Conservation (phyloP, 2,888 invertebrate genomes). For the Ormyrus thymus region DNA sequence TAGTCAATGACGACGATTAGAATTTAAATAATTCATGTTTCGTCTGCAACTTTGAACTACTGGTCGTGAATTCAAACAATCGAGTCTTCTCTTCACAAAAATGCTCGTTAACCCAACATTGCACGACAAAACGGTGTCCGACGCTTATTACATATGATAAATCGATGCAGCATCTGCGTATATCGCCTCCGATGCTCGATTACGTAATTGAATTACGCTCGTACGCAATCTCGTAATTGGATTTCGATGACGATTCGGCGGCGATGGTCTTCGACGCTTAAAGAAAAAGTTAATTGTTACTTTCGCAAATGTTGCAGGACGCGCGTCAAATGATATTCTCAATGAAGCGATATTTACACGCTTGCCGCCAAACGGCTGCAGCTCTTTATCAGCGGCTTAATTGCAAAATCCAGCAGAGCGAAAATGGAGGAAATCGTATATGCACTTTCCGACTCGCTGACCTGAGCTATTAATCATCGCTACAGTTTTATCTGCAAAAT, state of each 20-base stretch:
- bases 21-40: constrained; percentile 53
- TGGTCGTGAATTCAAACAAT: constrained; percentile 43
- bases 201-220: constrained; percentile 31
- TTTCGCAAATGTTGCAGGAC: background rate
- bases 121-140: background rate
- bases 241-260: constrained; percentile 26
- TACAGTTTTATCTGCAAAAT: background rate
- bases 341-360: constrained; percentile 36
- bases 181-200: background rate
- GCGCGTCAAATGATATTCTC: constrained; percentile 14
- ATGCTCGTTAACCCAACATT: constrained; percentile 21
- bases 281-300: constrained; percentile 17
- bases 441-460: constrained; percentile 10
- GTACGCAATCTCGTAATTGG: constrained; percentile 41
- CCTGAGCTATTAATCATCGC: constrained; percentile 15
- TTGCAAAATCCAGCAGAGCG: constrained; percentile 31
- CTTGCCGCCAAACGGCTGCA: background rate
- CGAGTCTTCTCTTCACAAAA: constrained; percentile 21
- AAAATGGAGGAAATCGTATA: constrained; percentile 24
- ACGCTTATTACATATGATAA: constrained; percentile 33
- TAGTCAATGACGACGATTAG: constrained; percentile 32
- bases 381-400: constrained; percentile 32
- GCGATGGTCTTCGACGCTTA: background rate
- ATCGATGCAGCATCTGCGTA: constrained; percentile 11
- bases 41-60: constrained; percentile 30